A percentile compares a stretch with the other conserved stretches of the same genome.
phyloP scores from a whole-genome alignment of 2,888 invertebrate species.

The Notodonta ziczac region DNA sequence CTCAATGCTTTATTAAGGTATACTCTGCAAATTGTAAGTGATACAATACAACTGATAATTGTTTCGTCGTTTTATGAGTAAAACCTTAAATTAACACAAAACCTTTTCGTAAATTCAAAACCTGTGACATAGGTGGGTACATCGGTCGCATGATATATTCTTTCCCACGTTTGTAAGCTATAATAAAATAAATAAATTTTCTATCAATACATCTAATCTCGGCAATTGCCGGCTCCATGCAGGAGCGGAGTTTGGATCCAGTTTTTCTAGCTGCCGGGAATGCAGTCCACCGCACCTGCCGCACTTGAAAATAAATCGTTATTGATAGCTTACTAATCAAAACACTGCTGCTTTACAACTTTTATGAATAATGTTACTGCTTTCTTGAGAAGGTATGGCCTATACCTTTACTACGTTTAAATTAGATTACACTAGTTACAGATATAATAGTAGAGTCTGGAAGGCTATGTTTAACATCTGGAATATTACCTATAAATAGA shows the following conservation, averaged over 20 bases:
- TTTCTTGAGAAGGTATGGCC: constrained; percentile 24
- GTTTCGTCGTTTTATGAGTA: no score
- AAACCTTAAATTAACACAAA: background rate
- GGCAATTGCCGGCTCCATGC: constrained; percentile 46
- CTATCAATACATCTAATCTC: constrained; percentile 67
- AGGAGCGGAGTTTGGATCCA: constrained; percentile 64
- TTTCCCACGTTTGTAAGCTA: constrained; percentile 52
- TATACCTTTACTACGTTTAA: constrained; percentile 9
- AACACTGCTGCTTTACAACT: constrained; percentile 32
- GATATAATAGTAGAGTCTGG: no score
- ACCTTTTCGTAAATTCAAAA: background rate
- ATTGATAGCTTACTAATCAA: constrained; percentile 52
- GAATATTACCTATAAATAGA: no score
- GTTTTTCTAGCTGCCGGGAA: constrained; percentile 79
- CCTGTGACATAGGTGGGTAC: background rate
- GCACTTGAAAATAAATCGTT: constrained; percentile 52
- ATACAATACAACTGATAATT: no score
- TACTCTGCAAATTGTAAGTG: no score
- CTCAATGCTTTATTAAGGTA: background rate
- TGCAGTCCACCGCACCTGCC: constrained; percentile 78
- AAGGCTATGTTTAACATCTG: no score
- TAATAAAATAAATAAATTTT: constrained; percentile 55
- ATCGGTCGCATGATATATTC: constrained; percentile 44
- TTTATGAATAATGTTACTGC: constrained; percentile 27
- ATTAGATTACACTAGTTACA: background rate